Base-by-base conservation (phyloP, 2,113 vertebrate genomes). In the Tachuris rubrigastra region DNA sequence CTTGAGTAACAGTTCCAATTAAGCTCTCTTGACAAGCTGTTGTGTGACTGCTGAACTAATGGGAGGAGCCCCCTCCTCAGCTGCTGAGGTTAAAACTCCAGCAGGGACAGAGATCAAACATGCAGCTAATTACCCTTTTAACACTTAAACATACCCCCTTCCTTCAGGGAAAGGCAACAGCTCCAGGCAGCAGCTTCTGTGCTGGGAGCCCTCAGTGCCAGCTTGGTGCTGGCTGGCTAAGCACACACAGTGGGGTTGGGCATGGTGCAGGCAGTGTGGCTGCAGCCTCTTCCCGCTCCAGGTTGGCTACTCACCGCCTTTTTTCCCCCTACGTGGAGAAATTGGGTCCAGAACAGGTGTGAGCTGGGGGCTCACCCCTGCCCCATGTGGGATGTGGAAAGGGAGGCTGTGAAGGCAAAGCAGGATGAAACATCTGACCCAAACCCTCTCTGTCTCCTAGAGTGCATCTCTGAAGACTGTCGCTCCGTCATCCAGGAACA, bases 401-500 rank as follows among this genome's bases (percentile, higher is more conserved):
- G 56, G 56, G 39, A 60, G 49, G 33, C 42, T 76, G 44, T 2
- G 12, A 46, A 69, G 79, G 37, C 8, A 4, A 37, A 71, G 46
- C 27, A 0, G 0, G 58, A n/a, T 46, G 73, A 35, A 75, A 10
- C 2, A 6, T 69, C 44, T 42, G 65, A 49, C 82, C 50, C 88
- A 63, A 56, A 18, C 3, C 65, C 65, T 77, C 9, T 95, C 78
- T 98, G 89, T 96, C 55, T 96, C 59, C 73, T 87, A 98, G 97
- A 97, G 50, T 97, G 97, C 71, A 85, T 98, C 87, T 96, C 93
- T 6, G 99, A 99, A 28, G 97, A 98, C 82, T 98, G 98, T 39
- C 98, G 99, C 63, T 99, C 99, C 0, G 97, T 98, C 82, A 98
- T 99, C 90, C 99, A 99, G 93, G 99, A 99, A 49, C 99, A 99